Conservation (phyloP, 2,888 invertebrate genomes). For the Brachyptera risi region DNA sequence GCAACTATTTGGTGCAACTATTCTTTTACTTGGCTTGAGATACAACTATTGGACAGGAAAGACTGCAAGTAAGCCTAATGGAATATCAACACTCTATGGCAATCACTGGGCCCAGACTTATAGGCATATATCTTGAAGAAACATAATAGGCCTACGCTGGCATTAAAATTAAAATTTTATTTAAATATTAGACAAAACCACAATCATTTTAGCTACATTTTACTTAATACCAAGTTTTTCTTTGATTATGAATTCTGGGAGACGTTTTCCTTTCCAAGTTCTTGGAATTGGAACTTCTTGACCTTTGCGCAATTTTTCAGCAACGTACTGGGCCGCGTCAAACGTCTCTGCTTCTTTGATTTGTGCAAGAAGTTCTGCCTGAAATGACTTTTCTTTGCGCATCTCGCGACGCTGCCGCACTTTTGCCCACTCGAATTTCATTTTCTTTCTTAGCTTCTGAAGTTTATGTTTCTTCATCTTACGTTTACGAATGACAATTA, state of each 20-base stretch:
- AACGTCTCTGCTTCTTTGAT: constrained; percentile 71
- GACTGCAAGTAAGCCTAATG: too few relatives aligned
- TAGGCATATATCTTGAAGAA: not conserved
- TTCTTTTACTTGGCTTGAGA: too few relatives aligned
- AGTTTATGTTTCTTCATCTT: constrained; percentile 88
- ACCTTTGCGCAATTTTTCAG: constrained; percentile 56
- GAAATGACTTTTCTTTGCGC: constrained; percentile 73
- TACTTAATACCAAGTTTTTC: constrained; percentile 42
- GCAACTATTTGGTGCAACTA: too few relatives aligned
- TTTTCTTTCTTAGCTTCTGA: constrained; percentile 71
- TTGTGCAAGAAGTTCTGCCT: constrained; percentile 62
- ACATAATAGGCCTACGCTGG: not conserved
- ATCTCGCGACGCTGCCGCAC: constrained; percentile 64
- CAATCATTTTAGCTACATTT: not conserved
- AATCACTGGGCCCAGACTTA: too few relatives aligned
- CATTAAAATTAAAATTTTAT: too few relatives aligned
- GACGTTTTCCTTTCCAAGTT: constrained; percentile 53
- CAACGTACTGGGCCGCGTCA: constrained; percentile 68
- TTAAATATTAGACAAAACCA: too few relatives aligned
- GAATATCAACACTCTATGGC: too few relatives aligned
- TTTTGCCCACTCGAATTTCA: constrained; percentile 73
- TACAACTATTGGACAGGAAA: too few relatives aligned
- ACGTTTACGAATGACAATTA: constrained; percentile 71
- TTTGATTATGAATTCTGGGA: constrained; percentile 64
- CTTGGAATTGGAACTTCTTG: constrained; percentile 39